phyloP scores from a whole-genome alignment of 2,113 vertebrate species.

The Oreochromis spilurus region DNA sequence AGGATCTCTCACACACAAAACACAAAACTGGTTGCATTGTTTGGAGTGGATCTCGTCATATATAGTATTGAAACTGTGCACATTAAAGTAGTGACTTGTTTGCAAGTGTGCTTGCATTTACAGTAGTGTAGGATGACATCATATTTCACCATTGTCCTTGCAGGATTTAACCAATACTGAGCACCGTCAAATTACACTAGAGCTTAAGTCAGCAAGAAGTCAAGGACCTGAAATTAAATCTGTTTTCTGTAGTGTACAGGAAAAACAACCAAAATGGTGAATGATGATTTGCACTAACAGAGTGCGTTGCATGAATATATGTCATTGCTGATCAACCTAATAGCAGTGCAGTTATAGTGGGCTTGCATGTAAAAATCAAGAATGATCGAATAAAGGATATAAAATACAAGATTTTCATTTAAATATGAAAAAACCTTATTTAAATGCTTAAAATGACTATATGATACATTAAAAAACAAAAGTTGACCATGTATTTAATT shows the following conservation, averaged over 20 bases:
- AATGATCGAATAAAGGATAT: rapidly evolving
- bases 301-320: neutral
- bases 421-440: rapidly evolving
- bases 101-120: neutral
- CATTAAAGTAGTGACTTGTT: neutral
- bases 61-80: neutral
- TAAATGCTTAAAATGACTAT: rapidly evolving
- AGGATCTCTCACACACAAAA: neutral
- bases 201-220: neutral
- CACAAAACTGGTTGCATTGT: neutral
- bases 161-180: neutral
- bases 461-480: neutral
- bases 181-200: neutral
- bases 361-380: neutral
- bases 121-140: neutral
- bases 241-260: neutral
- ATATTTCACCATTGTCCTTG: neutral
- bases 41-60: neutral
- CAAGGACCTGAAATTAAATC: rapidly evolving
- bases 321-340: neutral
- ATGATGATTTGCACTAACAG: neutral
- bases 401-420: neutral
- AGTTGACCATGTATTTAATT: neutral
- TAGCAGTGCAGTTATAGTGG: neutral
- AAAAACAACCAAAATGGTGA: neutral